A percentile compares a stretch with the other conserved stretches of the same genome.
phyloP scores from a whole-genome alignment of 2,888 invertebrate species.

The Molorchus minor region DNA sequence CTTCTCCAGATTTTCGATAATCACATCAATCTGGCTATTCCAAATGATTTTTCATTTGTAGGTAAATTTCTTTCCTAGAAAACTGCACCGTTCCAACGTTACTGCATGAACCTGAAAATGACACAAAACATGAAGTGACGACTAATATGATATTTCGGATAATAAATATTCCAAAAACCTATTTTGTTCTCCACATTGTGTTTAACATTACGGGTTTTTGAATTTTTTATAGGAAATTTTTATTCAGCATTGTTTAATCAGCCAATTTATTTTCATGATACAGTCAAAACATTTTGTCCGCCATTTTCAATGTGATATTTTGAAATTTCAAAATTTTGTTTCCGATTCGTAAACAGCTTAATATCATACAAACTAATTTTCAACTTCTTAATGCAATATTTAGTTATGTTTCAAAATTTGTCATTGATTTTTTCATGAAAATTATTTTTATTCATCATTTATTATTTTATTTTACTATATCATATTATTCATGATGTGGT shows the following conservation, averaged over 20 bases:
- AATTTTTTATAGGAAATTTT: conserved; percentile 4
- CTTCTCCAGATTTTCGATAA: conserved; percentile 5
- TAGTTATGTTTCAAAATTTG: conserved; percentile 6
- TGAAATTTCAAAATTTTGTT: conserved; percentile 8
- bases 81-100: conserved; percentile 5
- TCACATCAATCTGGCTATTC: conserved; percentile 6
- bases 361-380: not conserved
- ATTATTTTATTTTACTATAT: conserved; percentile 7
- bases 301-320: conserved; percentile 7
- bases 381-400: not conserved
- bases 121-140: conserved; percentile 7
- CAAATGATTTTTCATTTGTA: conserved; percentile 8
- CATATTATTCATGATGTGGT: conserved; percentile 3
- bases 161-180: conserved; percentile 1
- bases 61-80: not conserved
- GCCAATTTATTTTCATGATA: not conserved
- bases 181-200: conserved; percentile 1
- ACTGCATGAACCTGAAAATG: conserved; percentile 6
- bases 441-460: conserved; percentile 7
- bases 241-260: not conserved
- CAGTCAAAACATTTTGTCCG: conserved; percentile 7
- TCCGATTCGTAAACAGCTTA: conserved; percentile 8
- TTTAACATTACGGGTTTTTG: conserved; percentile 7
- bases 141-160: conserved; percentile 6
- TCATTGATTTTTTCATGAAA: conserved; percentile 4